Percentiles rank a stretch among this genome's conserved stretches.
Evolutionary conservation across 2,113 vertebrate species (phyloP).

Genomic region (Larimichthys crocea): DNA sequence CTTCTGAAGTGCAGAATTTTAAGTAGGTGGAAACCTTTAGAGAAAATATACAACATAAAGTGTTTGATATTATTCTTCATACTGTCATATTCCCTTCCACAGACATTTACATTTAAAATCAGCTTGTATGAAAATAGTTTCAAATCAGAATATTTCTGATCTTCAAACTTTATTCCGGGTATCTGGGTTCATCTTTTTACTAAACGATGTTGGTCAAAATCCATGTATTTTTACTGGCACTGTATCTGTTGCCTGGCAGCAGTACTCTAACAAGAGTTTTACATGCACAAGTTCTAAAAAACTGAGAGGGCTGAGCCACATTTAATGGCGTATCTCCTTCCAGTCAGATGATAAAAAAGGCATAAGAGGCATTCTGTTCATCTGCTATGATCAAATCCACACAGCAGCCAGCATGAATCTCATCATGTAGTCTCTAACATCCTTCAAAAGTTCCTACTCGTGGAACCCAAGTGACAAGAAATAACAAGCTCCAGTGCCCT

Average conservation of each 20-base stretch:
- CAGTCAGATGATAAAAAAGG: slow-evolving; percentile 50
- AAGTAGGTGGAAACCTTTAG: slow-evolving; percentile 5
- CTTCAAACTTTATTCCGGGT: background rate
- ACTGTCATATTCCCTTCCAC: background rate
- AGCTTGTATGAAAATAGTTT: background rate
- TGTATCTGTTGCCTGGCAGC: background rate
- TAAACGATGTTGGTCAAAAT: background rate
- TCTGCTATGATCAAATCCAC: slow-evolving; percentile 58
- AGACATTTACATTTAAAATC: background rate
- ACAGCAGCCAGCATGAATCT: slow-evolving; percentile 42
- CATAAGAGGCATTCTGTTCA: slow-evolving; percentile 41
- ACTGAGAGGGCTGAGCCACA: slow-evolving; percentile 17
- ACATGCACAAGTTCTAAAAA: background rate
- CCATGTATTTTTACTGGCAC: background rate
- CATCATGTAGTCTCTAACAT: slow-evolving; percentile 72
- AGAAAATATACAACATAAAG: background rate
- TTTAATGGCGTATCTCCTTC: slow-evolving; percentile 35
- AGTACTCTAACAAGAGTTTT: background rate
- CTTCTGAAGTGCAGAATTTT: slow-evolving; percentile 7
- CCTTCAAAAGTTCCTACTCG: slow-evolving; percentile 60
- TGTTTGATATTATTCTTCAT: background rate
- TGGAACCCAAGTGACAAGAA: slow-evolving; percentile 63
- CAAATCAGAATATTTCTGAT: background rate
- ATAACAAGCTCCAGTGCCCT: slow-evolving; percentile 69
- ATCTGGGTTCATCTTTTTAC: background rate